Evolutionary conservation across 2,797 vertebrate genomes (phyloP).

Genomic region (Pipistrellus pygmaeus): DNA sequence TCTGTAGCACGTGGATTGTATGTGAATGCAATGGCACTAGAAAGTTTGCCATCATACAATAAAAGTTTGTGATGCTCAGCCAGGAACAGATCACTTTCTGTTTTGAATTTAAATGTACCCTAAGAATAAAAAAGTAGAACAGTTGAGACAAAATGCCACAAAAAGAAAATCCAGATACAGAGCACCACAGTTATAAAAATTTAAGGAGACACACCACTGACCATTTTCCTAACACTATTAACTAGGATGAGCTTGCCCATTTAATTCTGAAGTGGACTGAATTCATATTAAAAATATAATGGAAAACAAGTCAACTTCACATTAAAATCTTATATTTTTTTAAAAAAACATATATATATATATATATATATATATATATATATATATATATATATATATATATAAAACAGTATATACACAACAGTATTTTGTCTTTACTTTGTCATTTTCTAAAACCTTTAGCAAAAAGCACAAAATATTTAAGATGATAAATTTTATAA

Average conservation of each 20-base stretch:
- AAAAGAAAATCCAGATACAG: slow-evolving; percentile 57
- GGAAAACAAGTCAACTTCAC: neutral
- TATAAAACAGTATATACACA: neutral
- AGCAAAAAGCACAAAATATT: neutral
- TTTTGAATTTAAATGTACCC: slow-evolving; percentile 98
- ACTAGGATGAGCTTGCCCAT: neutral
- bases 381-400: no score
- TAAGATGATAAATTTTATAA: no score
- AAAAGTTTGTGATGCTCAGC: slow-evolving; percentile 97
- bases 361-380: no score
- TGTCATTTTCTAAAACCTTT: neutral
- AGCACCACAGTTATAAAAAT: neutral
- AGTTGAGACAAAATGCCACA: neutral
- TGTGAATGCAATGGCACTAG: slow-evolving; percentile 94
- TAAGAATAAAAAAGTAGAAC: slow-evolving; percentile 80
- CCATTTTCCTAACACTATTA: slow-evolving; percentile 23
- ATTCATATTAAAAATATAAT: slow-evolving; percentile 20
- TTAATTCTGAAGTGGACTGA: slow-evolving; percentile 27
- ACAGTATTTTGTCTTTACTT: neutral
- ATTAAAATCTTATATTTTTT: slow-evolving; percentile 45
- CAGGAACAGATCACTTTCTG: slow-evolving; percentile 98
- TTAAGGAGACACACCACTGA: neutral
- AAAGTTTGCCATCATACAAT: slow-evolving; percentile 98
- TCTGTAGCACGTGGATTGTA: slow-evolving; percentile 98
- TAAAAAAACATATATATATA: no score